Base-by-base conservation (phyloP, 1,140 invertebrate species). In the Zaprionus camerounensis region DNA sequence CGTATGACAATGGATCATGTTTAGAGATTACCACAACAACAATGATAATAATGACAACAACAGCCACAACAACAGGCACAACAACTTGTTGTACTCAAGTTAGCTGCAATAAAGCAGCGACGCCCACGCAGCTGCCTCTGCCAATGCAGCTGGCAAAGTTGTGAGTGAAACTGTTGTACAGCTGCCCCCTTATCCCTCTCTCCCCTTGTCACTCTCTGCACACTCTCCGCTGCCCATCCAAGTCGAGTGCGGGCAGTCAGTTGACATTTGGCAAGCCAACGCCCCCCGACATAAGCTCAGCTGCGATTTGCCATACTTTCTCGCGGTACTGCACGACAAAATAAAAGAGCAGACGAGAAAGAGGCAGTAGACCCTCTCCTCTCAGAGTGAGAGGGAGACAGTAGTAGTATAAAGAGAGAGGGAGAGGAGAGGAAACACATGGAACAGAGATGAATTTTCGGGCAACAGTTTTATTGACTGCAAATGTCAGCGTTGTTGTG, bases 401-500 rank as follows among this genome's bases (percentile, higher is more conserved):
- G 17, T 4, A 41, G 38, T 28, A 28, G 28, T 28, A 28, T 3
- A 2, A 6, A n/a, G 13, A 41, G 12, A 13, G 11, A 11, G 3
- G 11, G 44, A 20, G 7, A 22, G 20, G 4, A 5, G 17, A 22
- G n/a, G 1, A 31, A 28, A 7, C 12, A 41, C 38, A n/a, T 15
- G 15, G 38, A 5, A 51, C 15, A 28, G 22, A 15, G 13, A 15
- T 11, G 24, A 15, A 28, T 56, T 56, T 46, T 56, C 24, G 22
- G 34, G 38, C n/a, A 68, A 44, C 13, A 58, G 3, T 71, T 71
- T 76, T 65, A 76, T 76, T 59, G 62, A 76, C 69, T 71, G 68
- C 69, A 76, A 62, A 76, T 72, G 74, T 76, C 69, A 72, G 70
- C 57, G 56, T 24, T 51, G 46, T 38, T 76, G 74, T 76, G 70